Percentiles rank a stretch among this genome's conserved stretches.
Evolutionary conservation across 2,888 invertebrate species (phyloP).

Genomic region (Serrognathus titanus): DNA sequence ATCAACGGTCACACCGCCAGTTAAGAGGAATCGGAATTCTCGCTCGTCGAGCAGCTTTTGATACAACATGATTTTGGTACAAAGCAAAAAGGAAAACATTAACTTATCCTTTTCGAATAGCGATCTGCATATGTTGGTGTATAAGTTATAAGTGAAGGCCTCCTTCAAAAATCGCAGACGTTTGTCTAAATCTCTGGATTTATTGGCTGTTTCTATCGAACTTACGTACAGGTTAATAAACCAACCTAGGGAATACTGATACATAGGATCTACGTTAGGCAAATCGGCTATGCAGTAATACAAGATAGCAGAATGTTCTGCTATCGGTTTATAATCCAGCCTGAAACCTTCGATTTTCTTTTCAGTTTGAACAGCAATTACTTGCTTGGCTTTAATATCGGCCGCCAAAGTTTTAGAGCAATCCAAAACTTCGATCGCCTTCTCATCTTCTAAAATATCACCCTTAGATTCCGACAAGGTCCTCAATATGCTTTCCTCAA

Average conservation of each 20-base stretch:
- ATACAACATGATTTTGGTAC: slow-evolving; percentile 65
- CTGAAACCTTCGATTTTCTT: slow-evolving; percentile 74
- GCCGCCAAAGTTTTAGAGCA: slow-evolving; percentile 78
- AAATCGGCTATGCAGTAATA: slow-evolving; percentile 82
- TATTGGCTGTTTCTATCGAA: slow-evolving; percentile 73
- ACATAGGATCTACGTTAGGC: slow-evolving; percentile 84
- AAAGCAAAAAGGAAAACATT: slow-evolving; percentile 77
- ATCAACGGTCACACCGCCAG: slow-evolving; percentile 71
- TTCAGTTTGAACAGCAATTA: slow-evolving; percentile 73
- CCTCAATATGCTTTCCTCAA: slow-evolving; percentile 84
- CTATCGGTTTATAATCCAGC: slow-evolving; percentile 71
- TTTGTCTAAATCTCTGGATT: slow-evolving; percentile 67
- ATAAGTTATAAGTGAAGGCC: slow-evolving; percentile 76
- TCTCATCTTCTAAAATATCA: slow-evolving; percentile 88
- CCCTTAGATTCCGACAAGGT: slow-evolving; percentile 80
- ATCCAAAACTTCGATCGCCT: slow-evolving; percentile 82
- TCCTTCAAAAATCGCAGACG: slow-evolving; percentile 68
- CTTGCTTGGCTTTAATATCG: slow-evolving; percentile 80
- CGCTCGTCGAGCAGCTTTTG: slow-evolving; percentile 58
- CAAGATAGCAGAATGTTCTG: slow-evolving; percentile 73
- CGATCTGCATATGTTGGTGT: slow-evolving; percentile 78
- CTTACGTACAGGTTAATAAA: slow-evolving; percentile 77
- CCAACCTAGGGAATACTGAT: slow-evolving; percentile 83
- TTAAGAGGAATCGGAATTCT: slow-evolving; percentile 68
- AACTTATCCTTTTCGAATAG: slow-evolving; percentile 83